phyloP scores from a whole-genome alignment of 2,797 vertebrate species.

The Sebastes wilsoni region DNA sequence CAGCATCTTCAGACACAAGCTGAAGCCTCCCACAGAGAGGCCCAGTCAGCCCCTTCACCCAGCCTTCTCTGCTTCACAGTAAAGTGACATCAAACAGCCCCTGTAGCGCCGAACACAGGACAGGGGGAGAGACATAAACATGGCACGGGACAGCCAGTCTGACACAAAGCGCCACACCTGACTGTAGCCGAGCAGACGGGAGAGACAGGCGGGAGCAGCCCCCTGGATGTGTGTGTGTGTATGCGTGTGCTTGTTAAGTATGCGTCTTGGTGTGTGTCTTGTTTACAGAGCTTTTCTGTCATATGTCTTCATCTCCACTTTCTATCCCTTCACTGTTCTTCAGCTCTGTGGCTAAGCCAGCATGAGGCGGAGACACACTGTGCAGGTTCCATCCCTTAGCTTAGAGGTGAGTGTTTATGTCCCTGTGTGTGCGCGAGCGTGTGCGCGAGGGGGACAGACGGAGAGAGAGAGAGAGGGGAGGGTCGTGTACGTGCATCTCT shows the following conservation, averaged over 20 bases:
- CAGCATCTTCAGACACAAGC: conserved; percentile 42
- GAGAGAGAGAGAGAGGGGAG: background rate
- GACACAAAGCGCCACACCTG: conserved; percentile 57
- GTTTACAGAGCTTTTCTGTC: conserved; percentile 74
- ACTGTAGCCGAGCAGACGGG: conserved; percentile 24
- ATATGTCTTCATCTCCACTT: conserved; percentile 71
- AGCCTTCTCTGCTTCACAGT: conserved; percentile 22
- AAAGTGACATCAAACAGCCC: conserved; percentile 58
- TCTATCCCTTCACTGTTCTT: conserved; percentile 73
- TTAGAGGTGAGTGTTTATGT: conserved; percentile 70
- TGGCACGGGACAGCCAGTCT: conserved; percentile 44
- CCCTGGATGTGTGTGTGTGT: background rate
- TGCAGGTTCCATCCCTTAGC: conserved; percentile 71
- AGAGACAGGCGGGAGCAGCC: conserved; percentile 20
- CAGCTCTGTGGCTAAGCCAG: conserved; percentile 75
- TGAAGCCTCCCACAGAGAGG: conserved; percentile 45
- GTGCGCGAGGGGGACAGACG: background rate
- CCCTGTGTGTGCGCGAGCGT: conserved; percentile 7
- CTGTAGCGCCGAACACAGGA: conserved; percentile 46
- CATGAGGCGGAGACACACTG: conserved; percentile 70
- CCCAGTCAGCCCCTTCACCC: conserved; percentile 50
- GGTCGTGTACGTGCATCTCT: background rate
- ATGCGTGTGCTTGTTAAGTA: conserved; percentile 19
- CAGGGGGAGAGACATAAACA: conserved; percentile 43
- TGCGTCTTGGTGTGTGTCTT: conserved; percentile 51